A percentile compares a stretch with the other conserved stretches of the same genome.
phyloP scores from a whole-genome alignment of 2,797 vertebrate species.

The Lagodon rhomboides region DNA sequence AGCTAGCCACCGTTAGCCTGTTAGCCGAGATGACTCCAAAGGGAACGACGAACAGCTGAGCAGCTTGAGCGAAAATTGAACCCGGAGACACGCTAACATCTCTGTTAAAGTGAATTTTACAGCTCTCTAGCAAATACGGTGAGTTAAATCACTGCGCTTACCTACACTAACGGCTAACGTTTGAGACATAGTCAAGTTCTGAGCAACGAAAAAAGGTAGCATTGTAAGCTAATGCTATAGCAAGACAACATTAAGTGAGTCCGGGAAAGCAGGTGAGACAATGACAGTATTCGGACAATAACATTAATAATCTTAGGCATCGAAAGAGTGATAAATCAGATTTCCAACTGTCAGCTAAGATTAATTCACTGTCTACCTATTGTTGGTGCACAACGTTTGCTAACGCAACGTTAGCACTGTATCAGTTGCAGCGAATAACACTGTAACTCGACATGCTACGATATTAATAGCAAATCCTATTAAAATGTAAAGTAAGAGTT shows the following conservation, averaged over 20 bases:
- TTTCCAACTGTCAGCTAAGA: conserved; percentile 1
- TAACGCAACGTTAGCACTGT: conserved; percentile 36
- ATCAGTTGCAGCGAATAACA: not conserved
- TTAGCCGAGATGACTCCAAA: conserved; percentile 54
- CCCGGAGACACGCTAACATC: not conserved
- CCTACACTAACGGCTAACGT: not conserved
- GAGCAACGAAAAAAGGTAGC: conserved; percentile 50
- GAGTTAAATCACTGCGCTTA: conserved; percentile 24
- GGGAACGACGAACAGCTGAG: conserved; percentile 48
- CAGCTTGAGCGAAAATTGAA: not conserved
- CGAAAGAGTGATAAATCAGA: not conserved
- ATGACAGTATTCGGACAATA: conserved; percentile 2
- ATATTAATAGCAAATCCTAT: not conserved
- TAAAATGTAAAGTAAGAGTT: not conserved
- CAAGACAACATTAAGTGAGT: conserved; percentile 1
- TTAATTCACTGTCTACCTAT: not conserved
- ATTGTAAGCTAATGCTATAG: conserved; percentile 49
- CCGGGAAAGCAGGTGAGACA: not conserved
- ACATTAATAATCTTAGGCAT: rapidly evolving
- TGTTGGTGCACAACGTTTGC: conserved; percentile 4
- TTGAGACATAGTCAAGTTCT: conserved; percentile 39
- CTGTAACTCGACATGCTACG: not conserved
- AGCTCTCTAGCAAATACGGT: conserved; percentile 26
- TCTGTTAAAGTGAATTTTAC: not conserved
- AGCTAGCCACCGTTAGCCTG: conserved; percentile 61